Percentiles rank a stretch among this genome's conserved stretches.
phyloP scores from a whole-genome alignment of 2,113 vertebrate genomes.

The Genyomyrus donnyi region DNA sequence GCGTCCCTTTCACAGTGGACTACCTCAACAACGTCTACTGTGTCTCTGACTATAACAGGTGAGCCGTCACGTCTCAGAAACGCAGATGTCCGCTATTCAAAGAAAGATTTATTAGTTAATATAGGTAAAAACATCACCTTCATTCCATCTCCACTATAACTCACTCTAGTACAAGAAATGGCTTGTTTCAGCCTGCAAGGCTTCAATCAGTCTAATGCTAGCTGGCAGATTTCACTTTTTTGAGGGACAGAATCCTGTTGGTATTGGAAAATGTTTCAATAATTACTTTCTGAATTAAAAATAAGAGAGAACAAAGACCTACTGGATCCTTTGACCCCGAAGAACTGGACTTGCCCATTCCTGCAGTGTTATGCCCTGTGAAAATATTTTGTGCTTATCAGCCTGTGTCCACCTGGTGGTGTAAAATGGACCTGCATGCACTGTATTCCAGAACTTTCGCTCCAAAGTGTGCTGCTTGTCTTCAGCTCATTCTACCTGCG shows the following conservation, averaged over 20 bases:
- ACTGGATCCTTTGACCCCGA: not conserved
- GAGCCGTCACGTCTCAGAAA: slow-evolving; percentile 16
- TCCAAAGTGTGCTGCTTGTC: slow-evolving; percentile 77
- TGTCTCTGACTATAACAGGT: slow-evolving; percentile 82
- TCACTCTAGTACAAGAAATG: not conserved
- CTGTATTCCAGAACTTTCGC: slow-evolving; percentile 69
- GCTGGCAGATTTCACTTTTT: not conserved
- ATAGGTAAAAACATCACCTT: not conserved
- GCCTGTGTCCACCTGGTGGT: not conserved
- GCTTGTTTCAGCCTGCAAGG: not conserved
- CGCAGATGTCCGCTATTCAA: not conserved
- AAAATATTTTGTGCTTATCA: not conserved
- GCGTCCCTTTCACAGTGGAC: slow-evolving; percentile 80
- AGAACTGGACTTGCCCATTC: not conserved
- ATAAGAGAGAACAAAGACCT: not conserved
- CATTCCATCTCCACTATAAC: not conserved
- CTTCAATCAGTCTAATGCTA: not conserved
- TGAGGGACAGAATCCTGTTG: not conserved
- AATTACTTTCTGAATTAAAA: not conserved
- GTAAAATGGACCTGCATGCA: not conserved
- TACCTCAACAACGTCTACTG: slow-evolving; percentile 81
- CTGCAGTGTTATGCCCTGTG: not conserved
- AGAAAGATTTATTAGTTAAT: not conserved
- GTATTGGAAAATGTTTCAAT: not conserved
- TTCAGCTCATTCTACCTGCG: slow-evolving; percentile 76